Conservation (phyloP, 2,113 vertebrate genomes). For the Acrocephalus arundinaceus region DNA sequence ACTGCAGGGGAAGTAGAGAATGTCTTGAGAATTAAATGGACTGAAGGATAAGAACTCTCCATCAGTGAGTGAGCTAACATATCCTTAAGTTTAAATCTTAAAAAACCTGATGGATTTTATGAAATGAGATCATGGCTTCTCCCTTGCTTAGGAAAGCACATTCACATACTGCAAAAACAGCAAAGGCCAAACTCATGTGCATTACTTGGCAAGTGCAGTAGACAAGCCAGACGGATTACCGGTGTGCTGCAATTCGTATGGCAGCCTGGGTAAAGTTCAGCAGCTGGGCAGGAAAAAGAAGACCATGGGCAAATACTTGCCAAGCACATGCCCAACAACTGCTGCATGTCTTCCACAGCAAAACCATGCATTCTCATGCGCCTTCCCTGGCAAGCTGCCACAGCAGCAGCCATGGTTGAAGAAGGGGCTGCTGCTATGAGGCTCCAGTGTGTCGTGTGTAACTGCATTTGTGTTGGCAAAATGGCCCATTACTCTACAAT, state of each 20-base stretch:
- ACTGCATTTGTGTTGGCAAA: not conserved
- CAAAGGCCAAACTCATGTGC: not conserved
- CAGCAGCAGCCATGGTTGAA: not conserved
- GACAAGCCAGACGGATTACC: not conserved
- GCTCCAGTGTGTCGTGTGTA: not conserved
- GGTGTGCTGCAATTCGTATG: not conserved
- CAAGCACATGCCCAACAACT: not conserved
- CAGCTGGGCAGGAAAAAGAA: not conserved
- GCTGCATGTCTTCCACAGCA: not conserved
- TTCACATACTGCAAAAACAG: not conserved
- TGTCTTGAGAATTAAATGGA: not conserved
- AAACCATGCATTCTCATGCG: accelerated
- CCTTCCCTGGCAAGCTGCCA: not conserved
- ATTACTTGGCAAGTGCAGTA: not conserved
- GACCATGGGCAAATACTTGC: not conserved
- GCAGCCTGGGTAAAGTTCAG: not conserved
- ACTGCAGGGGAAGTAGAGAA: not conserved
- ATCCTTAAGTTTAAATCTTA: not conserved
- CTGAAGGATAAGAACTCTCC: not conserved
- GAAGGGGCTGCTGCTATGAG: not conserved
- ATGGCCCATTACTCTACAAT: not conserved
- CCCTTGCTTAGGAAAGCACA: not conserved
- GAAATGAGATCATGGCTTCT: not conserved
- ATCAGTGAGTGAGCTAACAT: not conserved
- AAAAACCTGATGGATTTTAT: not conserved